Base-by-base conservation (phyloP, 2,797 vertebrate species). In the Oreonectes daqikongensis region DNA sequence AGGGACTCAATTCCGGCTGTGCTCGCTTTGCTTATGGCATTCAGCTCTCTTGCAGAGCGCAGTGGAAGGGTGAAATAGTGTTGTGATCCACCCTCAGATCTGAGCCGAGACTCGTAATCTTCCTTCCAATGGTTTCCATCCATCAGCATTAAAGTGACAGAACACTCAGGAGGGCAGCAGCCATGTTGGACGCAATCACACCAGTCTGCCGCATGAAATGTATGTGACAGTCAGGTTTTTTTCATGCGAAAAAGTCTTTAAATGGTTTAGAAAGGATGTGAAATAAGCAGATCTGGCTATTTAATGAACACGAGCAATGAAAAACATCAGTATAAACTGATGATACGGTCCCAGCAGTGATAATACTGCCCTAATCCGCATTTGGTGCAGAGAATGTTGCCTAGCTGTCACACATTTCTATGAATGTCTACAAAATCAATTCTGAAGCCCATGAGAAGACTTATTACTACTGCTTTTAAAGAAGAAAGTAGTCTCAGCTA, bases 111-210 rank as follows among this genome's bases (percentile, higher is more conserved):
- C 85, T 67, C 28, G 48, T 80, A 80, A 84, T 83, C 81, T 84
- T 73, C 18, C 69, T 84, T 72, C 69, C 83, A 84, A 86, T 83
- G 78, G 50, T 80, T 69, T 79, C 68, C 79, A 46, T 84, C 79
- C 77, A 77, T 87, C 86, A 87, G 82, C 42, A 63, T 84, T 79
- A 70, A 59, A 73, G 79, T 81, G 83, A 85, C 85, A 69, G 71
- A 64, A 57, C 24, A 61, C 44, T 35, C 66, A 75, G 63, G 59
- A 64, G 55, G 75, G 55, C 78, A 77, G 65, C 50, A 76, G 30
- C 22, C 12, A n/a, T 65, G 22, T 65, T 44, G 71, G 65, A 60
- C 40, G n/a, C 59, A 44, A 35, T 78, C 44, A 61, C 55, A 20
- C 38, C 61, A 68, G 10, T 28, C 28, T 1, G 63, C 35, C 38